Base-by-base conservation (phyloP, 1,140 invertebrate species). In the Calycopis cecrops region DNA sequence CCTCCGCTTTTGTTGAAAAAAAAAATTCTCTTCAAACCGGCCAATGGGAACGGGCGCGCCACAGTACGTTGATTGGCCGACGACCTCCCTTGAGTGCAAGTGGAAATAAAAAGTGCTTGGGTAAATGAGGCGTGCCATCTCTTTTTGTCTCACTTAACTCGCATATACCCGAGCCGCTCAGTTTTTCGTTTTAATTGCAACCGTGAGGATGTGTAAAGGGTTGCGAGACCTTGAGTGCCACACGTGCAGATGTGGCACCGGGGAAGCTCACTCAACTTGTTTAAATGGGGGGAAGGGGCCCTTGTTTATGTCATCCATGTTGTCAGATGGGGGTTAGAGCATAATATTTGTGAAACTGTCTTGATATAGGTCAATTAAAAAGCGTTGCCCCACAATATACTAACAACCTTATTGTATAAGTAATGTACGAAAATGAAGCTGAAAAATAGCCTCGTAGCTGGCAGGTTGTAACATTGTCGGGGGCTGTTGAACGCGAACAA, bases 181-280 rank as follows among this genome's bases (percentile, higher is more conserved):
- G 76, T 79, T 83, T 85, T 84, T 83, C 79, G 83, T 86, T 84
- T 84, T 86, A 86, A 86, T 86, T 86, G 83, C 80, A 74, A 79
- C 71, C 72, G 75, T 68, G 78, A 85, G 82, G 79, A 79, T 76
- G 77, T 79, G 76, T 75, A 82, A 78, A 79, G 78, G 80, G 83
- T 82, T 79, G 71, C 63, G 64, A 71, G 80, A 81, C 80, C 80
- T 84, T 81, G 78, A 85, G 82, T 85, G 73, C 75, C 73, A 67
- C 83, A 84, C 80, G 83, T 83, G 80, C 69, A 83, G 60, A 64
- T 57, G 69, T 59, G 66, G 67, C 70, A 65, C 60, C 67, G 61
- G 69, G 78, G 74, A 76, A 75, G 72, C 66, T 73, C 78, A 82
- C 81, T 84, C 80, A 79, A 76, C 72, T 71, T 70, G 70, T 76